Percentiles rank a stretch among this genome's conserved stretches.
Evolutionary conservation across 2,113 vertebrate genomes (phyloP).

Genomic region (Eptesicus fuscus): DNA sequence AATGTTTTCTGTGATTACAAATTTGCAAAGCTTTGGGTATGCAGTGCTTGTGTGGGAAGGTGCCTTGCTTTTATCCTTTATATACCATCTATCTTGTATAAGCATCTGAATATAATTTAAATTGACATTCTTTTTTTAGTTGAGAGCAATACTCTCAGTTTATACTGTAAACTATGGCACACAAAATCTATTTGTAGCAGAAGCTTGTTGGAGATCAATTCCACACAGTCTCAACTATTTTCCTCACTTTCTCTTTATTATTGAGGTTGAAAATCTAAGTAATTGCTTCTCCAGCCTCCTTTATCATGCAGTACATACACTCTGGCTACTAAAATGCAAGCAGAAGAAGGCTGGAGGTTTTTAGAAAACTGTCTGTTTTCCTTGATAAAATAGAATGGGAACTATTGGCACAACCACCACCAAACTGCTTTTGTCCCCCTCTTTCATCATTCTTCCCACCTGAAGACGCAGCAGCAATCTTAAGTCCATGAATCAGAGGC

Average conservation of each 20-base stretch:
- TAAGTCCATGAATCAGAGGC: not conserved
- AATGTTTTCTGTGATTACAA: not conserved
- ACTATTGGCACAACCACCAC: accelerated
- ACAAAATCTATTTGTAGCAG: not conserved
- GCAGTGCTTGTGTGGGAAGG: not conserved
- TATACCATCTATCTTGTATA: not conserved
- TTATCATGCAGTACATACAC: not conserved
- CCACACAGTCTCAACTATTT: not conserved
- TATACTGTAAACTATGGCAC: not conserved
- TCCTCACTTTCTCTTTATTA: not conserved
- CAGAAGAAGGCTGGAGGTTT: not conserved
- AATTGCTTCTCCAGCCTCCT: not conserved
- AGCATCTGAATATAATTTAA: not conserved
- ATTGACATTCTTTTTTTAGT: not conserved
- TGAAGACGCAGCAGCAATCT: not conserved
- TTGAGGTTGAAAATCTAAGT: not conserved
- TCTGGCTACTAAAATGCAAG: not conserved
- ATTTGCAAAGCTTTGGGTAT: not conserved
- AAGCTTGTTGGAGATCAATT: not conserved
- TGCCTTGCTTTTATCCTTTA: not conserved
- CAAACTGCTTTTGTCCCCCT: accelerated
- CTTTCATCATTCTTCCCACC: not conserved
- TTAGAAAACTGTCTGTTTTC: not conserved
- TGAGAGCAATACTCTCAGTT: not conserved
- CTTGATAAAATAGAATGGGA: not conserved